Evolutionary conservation across 2,888 invertebrate genomes (phyloP), one percentile per base, ranked within the genome.

Genomic region (Desoria tigrina): DNA sequence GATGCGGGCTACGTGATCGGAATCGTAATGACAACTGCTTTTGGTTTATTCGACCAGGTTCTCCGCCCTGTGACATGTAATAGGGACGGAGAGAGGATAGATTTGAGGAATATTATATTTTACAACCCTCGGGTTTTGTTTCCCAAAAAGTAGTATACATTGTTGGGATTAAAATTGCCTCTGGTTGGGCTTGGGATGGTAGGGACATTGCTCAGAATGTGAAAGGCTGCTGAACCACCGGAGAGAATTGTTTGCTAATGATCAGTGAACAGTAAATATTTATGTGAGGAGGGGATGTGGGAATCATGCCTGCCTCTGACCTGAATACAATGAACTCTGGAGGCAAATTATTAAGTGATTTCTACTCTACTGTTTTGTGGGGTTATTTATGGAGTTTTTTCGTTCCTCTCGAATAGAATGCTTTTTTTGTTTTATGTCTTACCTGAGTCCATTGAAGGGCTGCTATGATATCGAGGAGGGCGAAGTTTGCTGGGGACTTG

Each of bases 401-500:
- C 39, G 16, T 16, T 11, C 9, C 16, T 11, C 9, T 39, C 9
- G 9, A 39, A 39, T 11, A 11, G 39, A 16, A 39, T 11, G 16
- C 9, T 9, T 39, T 16, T 39, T 39, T 39, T 39, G 9, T 32
- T 11, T 32, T 32, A 9, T 6, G n/a, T 9, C 7, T 45, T 73
- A 76, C 76, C 71, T 76, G 76, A 9, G 74, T 72, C 76, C 76
- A 76, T 65, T 76, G 76, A 11, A 76, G 73, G 14, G 74, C 76
- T 37, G 94, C 95, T 77, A 95, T 92, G 81, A 94, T 93, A 81
- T 97, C 98, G 89, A 96, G 92, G 64, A 98, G 86, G 14, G 97
- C 98, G 81, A 95, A 96, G 84, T 98, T 98, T 51, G 92, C 90
- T 42, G 92, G 92, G 28, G 91, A 89, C 67, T 90, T 87, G 51